Evolutionary conservation across 2,113 vertebrate species (phyloP), one percentile per base, ranked within the genome.

Genomic region (Motacilla alba): DNA sequence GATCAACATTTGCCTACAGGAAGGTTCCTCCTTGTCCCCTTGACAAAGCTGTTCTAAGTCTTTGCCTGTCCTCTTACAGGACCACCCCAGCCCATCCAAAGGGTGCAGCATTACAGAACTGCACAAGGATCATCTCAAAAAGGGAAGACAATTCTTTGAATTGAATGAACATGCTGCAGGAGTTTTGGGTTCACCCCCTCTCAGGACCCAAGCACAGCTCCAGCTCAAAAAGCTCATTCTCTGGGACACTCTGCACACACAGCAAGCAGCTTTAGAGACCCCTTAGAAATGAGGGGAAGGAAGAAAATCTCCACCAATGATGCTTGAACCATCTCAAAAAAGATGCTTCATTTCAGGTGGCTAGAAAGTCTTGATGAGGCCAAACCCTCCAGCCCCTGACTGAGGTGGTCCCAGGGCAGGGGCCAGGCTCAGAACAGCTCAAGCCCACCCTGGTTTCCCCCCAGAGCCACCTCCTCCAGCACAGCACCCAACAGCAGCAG

Each of bases 361-460:
- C 37, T 83, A 37, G 12, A 22, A 75, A 81, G 24, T 53, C 52
- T 43, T 0, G 1, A 24, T 0, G 1, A 75, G 31, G 53, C 49
- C 46, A 50, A 75, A 49, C 10, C 35, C 47, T 43, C 16, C 47
- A 87, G 35, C n/a, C 41, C 6, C 1, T 4, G 35, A 19, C 17
- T 9, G 4, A 62, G 21, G 30, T 30, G 76, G 63, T 20, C 20
- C 33, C 35, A 35, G 72, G 15, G 37, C 47, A 41, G 28, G 13
- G 5, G 30, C 14, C 15, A 5, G 4, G 66, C 18, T 24, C 72
- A 56, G 21, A 35, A 30, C 9, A 83, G 26, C 52, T 69, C 0
- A 0, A 87, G 46, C 55, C 26, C 60, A 52, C 27, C 35, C 49
- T 0, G 0, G 6, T 46, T 21, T 17, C 13, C n/a, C 55, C 10